A percentile compares a stretch with the other conserved stretches of the same genome.
These are phyloP conservation scores for Chymomyza amoena DNA, from an alignment of 2,888 invertebrate species.

Conservation along the genomic window DNA sequence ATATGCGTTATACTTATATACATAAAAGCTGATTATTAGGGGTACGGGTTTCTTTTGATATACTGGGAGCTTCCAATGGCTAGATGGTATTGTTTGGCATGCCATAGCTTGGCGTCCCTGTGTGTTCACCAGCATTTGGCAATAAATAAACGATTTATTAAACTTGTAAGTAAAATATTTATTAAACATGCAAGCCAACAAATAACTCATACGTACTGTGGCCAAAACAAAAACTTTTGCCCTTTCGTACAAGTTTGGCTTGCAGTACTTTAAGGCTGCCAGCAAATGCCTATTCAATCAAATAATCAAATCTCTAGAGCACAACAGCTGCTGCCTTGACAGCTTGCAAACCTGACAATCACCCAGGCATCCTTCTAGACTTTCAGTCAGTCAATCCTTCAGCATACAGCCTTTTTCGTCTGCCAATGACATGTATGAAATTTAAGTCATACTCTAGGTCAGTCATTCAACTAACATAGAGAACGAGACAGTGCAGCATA, in stretches of 20 bases:
- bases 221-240: not conserved
- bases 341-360: not conserved
- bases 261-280: not conserved
- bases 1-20: slow-evolving; percentile 1
- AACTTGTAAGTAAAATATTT: slow-evolving; percentile 22
- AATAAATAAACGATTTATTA: slow-evolving; percentile 45
- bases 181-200: slow-evolving; percentile 3
- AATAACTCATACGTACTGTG: slow-evolving; percentile 28
- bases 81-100: not conserved
- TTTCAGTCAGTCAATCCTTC: not conserved
- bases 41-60: not conserved
- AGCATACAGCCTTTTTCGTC: not conserved
- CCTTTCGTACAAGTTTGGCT: not conserved
- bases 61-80: not conserved
- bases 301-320: not conserved
- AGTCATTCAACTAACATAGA: not conserved
- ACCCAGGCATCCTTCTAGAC: not conserved
- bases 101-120: not conserved
- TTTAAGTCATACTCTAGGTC: not conserved
- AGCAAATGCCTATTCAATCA: not conserved
- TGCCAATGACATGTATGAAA: not conserved
- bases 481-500: not conserved
- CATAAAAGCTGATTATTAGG: not conserved
- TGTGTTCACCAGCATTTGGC: not conserved
- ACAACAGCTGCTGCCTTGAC: not conserved